These are phyloP conservation scores for Mionectes macconnelli DNA, from an alignment of 2,113 vertebrate genomes.

Conservation along the genomic window DNA sequence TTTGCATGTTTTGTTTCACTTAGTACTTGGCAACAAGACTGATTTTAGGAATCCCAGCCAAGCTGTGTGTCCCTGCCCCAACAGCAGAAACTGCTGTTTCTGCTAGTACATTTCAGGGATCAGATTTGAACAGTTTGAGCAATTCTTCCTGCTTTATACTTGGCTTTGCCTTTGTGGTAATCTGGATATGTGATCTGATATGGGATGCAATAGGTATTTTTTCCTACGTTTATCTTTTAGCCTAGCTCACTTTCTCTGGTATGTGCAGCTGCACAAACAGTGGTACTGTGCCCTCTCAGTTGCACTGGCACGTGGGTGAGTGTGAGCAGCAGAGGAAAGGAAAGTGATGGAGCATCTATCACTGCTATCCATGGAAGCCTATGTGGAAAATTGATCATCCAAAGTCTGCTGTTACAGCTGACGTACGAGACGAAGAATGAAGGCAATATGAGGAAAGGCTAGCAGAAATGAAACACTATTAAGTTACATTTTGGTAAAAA, in stretches of 20 bases:
- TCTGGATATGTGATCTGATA: background rate
- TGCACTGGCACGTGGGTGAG: background rate
- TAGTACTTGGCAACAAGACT: background rate
- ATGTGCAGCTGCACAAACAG: background rate
- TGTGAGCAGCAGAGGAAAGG: background rate
- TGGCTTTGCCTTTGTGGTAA: background rate
- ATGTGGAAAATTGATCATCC: background rate
- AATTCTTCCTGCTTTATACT: background rate
- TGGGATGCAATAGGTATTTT: background rate
- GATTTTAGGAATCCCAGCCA: background rate
- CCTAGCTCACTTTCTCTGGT: background rate
- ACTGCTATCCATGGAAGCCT: background rate
- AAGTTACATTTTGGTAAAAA: background rate
- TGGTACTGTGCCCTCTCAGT: accelerated
- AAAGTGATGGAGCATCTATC: background rate
- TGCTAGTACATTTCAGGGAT: background rate
- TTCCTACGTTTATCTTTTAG: background rate
- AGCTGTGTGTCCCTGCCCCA: background rate
- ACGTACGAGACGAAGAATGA: background rate
- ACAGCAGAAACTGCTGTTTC: accelerated
- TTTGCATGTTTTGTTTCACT: background rate
- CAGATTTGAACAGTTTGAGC: background rate
- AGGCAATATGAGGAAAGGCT: background rate
- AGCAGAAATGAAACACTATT: background rate
- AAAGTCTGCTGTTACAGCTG: background rate